A percentile compares a stretch with the other conserved stretches of the same genome.
Evolutionary conservation across 2,113 vertebrate species (phyloP).

Genomic region (Natator depressus): DNA sequence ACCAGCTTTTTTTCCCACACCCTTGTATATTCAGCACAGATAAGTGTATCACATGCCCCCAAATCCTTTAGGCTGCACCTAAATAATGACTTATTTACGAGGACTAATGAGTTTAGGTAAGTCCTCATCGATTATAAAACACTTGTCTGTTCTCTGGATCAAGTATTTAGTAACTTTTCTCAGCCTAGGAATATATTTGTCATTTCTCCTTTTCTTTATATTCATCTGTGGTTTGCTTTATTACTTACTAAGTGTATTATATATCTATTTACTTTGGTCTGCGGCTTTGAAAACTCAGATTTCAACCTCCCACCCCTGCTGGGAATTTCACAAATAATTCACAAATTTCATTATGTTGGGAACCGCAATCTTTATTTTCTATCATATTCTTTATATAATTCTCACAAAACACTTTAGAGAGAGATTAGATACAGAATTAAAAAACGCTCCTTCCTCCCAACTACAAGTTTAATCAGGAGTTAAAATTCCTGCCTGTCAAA

Average conservation of each 20-base stretch:
- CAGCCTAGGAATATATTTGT: accelerated
- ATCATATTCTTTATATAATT: accelerated
- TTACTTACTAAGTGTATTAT: accelerated
- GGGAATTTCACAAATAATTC: not conserved
- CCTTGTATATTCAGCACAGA: not conserved
- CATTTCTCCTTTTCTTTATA: accelerated
- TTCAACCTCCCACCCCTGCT: accelerated
- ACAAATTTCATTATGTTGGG: accelerated
- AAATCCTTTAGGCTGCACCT: not conserved
- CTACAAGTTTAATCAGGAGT: not conserved
- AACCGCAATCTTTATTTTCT: not conserved
- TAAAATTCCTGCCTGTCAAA: not conserved
- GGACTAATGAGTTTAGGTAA: not conserved
- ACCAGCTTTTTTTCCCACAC: not conserved
- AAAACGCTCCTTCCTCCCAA: accelerated
- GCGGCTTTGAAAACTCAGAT: accelerated
- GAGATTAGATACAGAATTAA: not conserved
- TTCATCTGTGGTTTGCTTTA: not conserved
- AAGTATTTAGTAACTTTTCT: not conserved
- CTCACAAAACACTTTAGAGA: accelerated
- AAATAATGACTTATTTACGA: not conserved
- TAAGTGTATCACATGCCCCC: not conserved
- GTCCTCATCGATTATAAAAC: not conserved
- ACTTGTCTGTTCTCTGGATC: not conserved
- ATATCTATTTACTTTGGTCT: accelerated